A percentile compares a stretch with the other conserved stretches of the same genome.
Conservation (phyloP, 2,113 vertebrate species). For the Mesitornis unicolor region DNA sequence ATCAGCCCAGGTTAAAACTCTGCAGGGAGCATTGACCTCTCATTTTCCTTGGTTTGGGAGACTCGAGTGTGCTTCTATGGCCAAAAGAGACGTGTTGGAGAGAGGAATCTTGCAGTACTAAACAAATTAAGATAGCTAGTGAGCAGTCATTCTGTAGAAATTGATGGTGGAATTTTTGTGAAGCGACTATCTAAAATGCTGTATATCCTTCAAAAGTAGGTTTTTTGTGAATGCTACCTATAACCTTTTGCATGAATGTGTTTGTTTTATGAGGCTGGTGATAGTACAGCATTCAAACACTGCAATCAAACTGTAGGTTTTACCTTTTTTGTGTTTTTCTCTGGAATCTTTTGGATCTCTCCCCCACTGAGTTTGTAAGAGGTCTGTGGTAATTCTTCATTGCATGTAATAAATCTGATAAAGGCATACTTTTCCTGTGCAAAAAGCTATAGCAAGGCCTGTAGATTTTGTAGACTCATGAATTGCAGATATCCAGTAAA, state of each 20-base stretch:
- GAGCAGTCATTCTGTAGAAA: background rate
- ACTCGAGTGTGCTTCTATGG: background rate
- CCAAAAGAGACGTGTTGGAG: background rate
- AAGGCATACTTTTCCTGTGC: background rate
- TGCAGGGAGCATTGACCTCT: background rate
- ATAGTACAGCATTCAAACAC: background rate
- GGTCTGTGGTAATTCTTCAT: background rate
- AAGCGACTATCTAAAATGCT: background rate
- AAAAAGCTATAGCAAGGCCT: background rate
- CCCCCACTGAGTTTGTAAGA: background rate
- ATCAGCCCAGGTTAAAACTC: background rate
- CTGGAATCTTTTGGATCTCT: background rate
- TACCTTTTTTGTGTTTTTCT: background rate
- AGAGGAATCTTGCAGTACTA: background rate
- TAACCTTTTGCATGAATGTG: background rate
- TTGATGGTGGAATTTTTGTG: background rate
- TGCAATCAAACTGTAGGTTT: background rate
- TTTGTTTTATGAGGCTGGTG: background rate
- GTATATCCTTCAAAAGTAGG: background rate
- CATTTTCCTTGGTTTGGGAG: background rate
- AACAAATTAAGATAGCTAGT: background rate
- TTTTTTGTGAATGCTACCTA: background rate
- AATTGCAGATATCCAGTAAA: background rate
- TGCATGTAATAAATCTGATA: background rate
- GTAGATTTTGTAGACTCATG: background rate